Base-by-base conservation (phyloP, 1,140 invertebrate species). In the Heliconius himera region DNA sequence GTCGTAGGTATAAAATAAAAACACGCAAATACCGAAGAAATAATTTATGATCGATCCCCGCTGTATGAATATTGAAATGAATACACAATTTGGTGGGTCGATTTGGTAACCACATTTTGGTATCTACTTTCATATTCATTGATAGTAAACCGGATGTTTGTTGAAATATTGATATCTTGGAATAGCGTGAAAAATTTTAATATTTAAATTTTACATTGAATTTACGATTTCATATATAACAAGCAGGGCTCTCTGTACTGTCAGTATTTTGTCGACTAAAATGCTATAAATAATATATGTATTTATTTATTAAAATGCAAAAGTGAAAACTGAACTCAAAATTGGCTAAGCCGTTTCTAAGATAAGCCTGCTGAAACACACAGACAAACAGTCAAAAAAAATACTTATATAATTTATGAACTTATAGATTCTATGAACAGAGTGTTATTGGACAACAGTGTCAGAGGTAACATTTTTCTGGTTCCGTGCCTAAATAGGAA, bases 91-190 rank as follows among this genome's bases (percentile, higher is more conserved):
- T 20, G 51, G 6, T 22, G 29, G 29, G 51, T 75, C 51, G 51
- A 33, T 60, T 56, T 56, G 26, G 46, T 20, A 38, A 60, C 33
- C 54, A 60, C 20, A 75, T 41, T 60, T 60, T 60, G 56, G 54
- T 60, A 60, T 60, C 33, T n/a, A 41, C 56, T 75, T 56, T 22
- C 56, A 75, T 51, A 75, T 60, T 75, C 51, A 75, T 75, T 56
- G 36, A 73, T 49, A 73, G 74, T n/a, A 60, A 60, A 22, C 16
- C 20, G 20, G 51, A 49, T 22, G 33, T 36, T 75, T 56, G 18
- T n/a, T 73, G 46, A 73, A 73, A 60, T 60, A 60, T 60, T 60
- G n/a, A 60, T 11, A 60, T 60, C 54, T 22, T 60, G n/a, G 20
- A 26, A 22, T 3, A 60, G 54, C 18, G 49, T 51, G 54, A 60